phyloP scores from a whole-genome alignment of 2,888 invertebrate species.

The Diloba caeruleocephala region DNA sequence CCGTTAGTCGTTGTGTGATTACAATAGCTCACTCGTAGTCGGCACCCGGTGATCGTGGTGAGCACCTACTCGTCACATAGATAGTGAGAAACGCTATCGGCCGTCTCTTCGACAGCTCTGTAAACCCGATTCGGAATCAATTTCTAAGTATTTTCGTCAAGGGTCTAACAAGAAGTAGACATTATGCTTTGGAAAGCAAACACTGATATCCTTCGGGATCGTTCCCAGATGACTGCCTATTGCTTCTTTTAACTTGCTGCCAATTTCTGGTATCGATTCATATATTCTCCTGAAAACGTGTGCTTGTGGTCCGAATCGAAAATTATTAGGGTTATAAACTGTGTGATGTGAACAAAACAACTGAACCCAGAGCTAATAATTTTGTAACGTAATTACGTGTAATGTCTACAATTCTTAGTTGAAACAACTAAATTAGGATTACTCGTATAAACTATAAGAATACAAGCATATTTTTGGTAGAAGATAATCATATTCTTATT shows the following conservation, averaged over 20 bases:
- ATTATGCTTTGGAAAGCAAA: conserved; percentile 57
- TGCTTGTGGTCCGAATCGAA: background rate
- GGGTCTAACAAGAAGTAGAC: conserved; percentile 56
- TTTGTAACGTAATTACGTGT: too few relatives aligned
- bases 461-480: too few relatives aligned
- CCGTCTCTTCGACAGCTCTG: conserved; percentile 78
- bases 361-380: too few relatives aligned
- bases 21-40: conserved; percentile 50
- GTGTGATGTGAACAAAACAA: background rate
- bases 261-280: conserved; percentile 1
- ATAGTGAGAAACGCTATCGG: conserved; percentile 66
- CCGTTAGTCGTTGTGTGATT: conserved; percentile 26
- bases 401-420: too few relatives aligned
- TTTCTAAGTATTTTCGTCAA: conserved; percentile 71
- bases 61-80: conserved; percentile 66
- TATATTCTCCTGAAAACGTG: conserved; percentile 3
- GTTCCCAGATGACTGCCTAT: conserved; percentile 25
- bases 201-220: conserved; percentile 46
- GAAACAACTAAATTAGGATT: too few relatives aligned
- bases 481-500: background rate
- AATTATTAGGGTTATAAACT: background rate
- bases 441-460: too few relatives aligned
- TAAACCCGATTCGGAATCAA: conserved; percentile 72
- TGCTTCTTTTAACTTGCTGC: conserved; percentile 39
- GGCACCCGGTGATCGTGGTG: conserved; percentile 41